Base-by-base conservation (phyloP, 2,113 vertebrate species). In the Oncorhynchus nerka region DNA sequence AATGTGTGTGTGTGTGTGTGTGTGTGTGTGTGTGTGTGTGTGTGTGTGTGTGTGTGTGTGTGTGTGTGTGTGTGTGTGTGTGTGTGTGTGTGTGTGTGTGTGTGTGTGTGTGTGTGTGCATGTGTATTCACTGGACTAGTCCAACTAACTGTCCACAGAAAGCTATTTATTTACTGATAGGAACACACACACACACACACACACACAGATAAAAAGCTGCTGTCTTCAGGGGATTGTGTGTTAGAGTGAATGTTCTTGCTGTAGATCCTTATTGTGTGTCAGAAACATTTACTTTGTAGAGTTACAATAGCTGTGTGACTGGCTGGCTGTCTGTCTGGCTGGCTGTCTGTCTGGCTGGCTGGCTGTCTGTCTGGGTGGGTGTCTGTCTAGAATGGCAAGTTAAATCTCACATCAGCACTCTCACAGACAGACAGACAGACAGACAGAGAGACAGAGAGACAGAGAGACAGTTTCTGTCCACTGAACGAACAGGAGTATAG, bases 131-230 rank as follows among this genome's bases (percentile, higher is more conserved):
- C 69, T 64, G 81, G 73, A 80, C 51, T 22, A 76, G 76, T 81
- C 75, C 69, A 75, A 15, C 75, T 87, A 84, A 89, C 86, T 88
- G 90, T 86, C 82, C 66, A 68, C 75, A 80, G 77, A 68, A 79
- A 82, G 79, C 77, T 64, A 78, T 88, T 87, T 85, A 83, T 86
- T 87, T 77, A 75, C 79, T 74, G 69, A 80, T 75, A 76, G 74
- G 70, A 5, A 32, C 78, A 65, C 48, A 45, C 20, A 8, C 6
- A 71, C 76, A 75, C 68, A 57, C 64, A 49, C 67, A 68, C 48
- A 45, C 6, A 8, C 6, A 45, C 78, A 71, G 70, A 73, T 73
- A 70, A 82, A 32, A 68, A 74, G 75, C 64, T 79, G 62, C 71
- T 20, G 8, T 84, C 55, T 73, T 67, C 8, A 4, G 13, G 16